Evolutionary conservation across 2,888 invertebrate species (phyloP).

Genomic region (Charanyca ferruginea): DNA sequence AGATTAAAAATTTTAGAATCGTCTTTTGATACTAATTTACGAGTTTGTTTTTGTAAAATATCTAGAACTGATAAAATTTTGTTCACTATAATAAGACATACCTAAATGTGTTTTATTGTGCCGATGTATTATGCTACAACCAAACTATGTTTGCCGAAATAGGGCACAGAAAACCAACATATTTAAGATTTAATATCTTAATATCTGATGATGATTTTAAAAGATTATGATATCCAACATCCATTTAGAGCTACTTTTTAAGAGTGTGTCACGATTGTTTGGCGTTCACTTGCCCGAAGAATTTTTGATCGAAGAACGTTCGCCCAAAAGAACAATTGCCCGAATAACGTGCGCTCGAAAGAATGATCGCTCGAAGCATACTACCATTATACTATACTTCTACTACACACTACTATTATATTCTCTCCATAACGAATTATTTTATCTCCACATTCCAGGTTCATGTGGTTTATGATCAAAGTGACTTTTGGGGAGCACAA

Average conservation of each 20-base stretch:
- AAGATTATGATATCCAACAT: no score
- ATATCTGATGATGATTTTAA: no score
- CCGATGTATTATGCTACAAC: no score
- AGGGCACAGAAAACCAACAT: background rate
- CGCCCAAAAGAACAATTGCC: no score
- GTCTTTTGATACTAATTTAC: conserved; percentile 30
- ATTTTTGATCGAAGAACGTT: no score
- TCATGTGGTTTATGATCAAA: conserved; percentile 98
- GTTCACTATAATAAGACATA: background rate
- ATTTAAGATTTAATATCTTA: no score
- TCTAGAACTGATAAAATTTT: conserved; percentile 37
- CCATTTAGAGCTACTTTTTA: no score
- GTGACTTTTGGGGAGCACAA: conserved; percentile 97
- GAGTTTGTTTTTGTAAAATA: conserved; percentile 55
- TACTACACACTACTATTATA: no score
- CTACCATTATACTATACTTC: conserved; percentile 3
- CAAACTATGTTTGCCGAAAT: background rate
- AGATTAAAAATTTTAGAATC: conserved; percentile 22
- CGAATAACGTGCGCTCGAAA: no score
- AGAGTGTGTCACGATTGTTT: no score
- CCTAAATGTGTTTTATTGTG: background rate
- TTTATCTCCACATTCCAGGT: conserved; percentile 88
- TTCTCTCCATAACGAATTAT: background rate
- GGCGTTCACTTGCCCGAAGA: no score
- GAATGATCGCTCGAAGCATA: no score